Evolutionary conservation across 2,888 invertebrate species (phyloP).

Genomic region (Metopia argyrocephala): DNA sequence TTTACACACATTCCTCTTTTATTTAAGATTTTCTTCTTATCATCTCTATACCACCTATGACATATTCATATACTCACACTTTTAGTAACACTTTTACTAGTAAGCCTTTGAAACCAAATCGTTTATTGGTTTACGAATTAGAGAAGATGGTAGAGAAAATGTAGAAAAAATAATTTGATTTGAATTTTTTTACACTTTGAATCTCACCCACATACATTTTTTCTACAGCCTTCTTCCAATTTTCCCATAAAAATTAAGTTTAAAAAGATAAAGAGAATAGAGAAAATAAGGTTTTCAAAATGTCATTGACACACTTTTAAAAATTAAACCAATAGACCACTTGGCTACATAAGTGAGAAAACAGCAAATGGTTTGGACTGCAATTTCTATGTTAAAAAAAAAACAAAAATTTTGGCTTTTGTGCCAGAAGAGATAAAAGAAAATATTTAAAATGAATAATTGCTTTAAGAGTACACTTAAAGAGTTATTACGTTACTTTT

Average conservation of each 20-base stretch:
- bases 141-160: not conserved
- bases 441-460: no score
- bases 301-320: conserved; percentile 46
- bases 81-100: not conserved
- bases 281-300: conserved; percentile 3
- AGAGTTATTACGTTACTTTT: no score
- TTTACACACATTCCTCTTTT: not conserved
- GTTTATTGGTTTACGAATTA: not conserved
- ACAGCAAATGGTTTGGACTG: no score
- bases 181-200: not conserved
- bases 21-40: no score
- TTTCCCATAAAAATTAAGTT: conserved; percentile 19
- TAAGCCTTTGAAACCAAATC: conserved; percentile 14
- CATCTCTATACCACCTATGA: not conserved
- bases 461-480: no score
- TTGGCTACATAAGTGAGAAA: not conserved
- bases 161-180: not conserved
- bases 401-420: no score
- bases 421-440: no score
- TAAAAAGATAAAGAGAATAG: conserved; percentile 9
- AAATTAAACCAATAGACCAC: not conserved
- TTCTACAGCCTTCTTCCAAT: conserved; percentile 4
- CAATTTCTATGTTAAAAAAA: no score
- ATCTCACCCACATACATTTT: not conserved
- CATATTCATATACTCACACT: not conserved